Conservation (phyloP, 2,797 vertebrate genomes). For the Anabacerthia variegaticeps region DNA sequence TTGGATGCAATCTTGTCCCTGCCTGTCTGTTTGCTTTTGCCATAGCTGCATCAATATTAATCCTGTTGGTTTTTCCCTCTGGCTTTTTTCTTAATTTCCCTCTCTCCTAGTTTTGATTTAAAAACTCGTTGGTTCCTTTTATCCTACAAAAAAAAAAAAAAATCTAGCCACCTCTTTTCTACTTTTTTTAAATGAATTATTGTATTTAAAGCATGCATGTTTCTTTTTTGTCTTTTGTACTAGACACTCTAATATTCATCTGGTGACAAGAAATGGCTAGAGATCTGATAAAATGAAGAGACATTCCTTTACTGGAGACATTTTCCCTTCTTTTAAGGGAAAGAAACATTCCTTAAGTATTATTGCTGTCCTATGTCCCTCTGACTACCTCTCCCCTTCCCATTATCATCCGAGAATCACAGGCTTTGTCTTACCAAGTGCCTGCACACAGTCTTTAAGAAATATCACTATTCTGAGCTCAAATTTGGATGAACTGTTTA, state of each 20-base stretch:
- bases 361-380: background rate
- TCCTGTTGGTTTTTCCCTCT: slow-evolving; percentile 62
- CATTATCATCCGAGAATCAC: background rate
- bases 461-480: background rate
- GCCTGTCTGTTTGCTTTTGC: slow-evolving; percentile 73
- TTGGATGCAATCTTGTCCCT: slow-evolving; percentile 72
- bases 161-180: background rate
- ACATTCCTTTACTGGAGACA: background rate
- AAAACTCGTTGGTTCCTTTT: slow-evolving; percentile 5
- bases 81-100: slow-evolving; percentile 39
- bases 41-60: slow-evolving; percentile 67
- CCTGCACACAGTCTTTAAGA: background rate
- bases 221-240: background rate
- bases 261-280: slow-evolving; percentile 2
- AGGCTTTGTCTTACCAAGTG: background rate
- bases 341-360: background rate
- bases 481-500: background rate
- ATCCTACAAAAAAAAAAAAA: background rate
- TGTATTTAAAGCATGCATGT: background rate
- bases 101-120: slow-evolving; percentile 17
- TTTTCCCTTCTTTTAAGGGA: background rate
- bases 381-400: background rate
- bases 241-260: background rate
- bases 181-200: background rate
- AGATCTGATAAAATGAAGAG: background rate